These are phyloP conservation scores for Axea sp. DNA, from an alignment of 2,888 invertebrate species.

Conservation along the genomic window DNA sequence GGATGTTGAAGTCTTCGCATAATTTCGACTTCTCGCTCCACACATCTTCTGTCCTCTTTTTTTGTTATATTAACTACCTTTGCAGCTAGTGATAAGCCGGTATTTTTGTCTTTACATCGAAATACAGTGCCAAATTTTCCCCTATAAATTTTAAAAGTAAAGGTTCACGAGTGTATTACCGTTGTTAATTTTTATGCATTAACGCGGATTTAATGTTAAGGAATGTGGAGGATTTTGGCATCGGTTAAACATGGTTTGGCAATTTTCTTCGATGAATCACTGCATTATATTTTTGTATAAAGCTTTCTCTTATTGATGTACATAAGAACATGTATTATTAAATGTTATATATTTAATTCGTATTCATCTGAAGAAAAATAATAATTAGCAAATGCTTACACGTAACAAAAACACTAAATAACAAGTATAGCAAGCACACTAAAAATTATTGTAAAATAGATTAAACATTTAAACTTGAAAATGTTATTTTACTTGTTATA, in stretches of 20 bases:
- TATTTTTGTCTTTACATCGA: conserved; percentile 91
- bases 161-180: background rate
- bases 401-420: too few relatives aligned
- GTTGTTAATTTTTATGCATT: conserved; percentile 16
- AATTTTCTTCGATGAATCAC: conserved; percentile 26
- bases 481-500: too few relatives aligned
- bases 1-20: conserved; percentile 97
- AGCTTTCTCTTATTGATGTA: too few relatives aligned
- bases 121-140: conserved; percentile 99
- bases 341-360: too few relatives aligned
- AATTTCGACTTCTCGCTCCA: conserved; percentile 97
- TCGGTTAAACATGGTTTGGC: conserved; percentile 1
- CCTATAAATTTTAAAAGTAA: conserved; percentile 80
- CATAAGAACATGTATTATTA: too few relatives aligned
- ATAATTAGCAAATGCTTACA: too few relatives aligned
- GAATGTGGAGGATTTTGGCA: conserved; percentile 22
- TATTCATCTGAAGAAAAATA: too few relatives aligned
- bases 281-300: conserved; percentile 5
- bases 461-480: too few relatives aligned
- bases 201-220: background rate
- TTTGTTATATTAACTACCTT: conserved; percentile 94
- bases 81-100: conserved; percentile 91
- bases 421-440: too few relatives aligned
- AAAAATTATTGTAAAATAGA: too few relatives aligned
- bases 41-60: conserved; percentile 93